These are phyloP conservation scores for Tipula confusa DNA, from an alignment of 2,888 invertebrate genomes.

Conservation along the genomic window DNA sequence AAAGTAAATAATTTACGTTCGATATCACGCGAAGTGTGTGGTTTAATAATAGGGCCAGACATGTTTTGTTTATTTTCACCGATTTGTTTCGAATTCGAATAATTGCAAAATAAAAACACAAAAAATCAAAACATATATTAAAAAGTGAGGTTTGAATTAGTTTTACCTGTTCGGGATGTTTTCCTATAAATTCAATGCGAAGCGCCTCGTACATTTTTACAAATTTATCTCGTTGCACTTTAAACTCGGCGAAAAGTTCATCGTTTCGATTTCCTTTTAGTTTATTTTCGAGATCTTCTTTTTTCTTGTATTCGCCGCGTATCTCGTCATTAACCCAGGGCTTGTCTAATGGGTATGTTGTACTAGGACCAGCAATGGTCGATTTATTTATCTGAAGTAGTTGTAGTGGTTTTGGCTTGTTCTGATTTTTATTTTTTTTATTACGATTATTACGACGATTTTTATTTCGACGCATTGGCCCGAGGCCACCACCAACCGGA, in stretches of 20 bases:
- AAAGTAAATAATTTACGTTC: background rate
- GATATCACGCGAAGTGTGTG: background rate
- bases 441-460: constrained; percentile 32
- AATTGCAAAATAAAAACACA: constrained; percentile 9
- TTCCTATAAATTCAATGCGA: constrained; percentile 54
- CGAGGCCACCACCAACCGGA: constrained; percentile 27
- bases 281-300: constrained; percentile 53
- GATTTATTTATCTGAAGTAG: constrained; percentile 40
- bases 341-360: constrained; percentile 50
- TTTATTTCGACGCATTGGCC: constrained; percentile 35
- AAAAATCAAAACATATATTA: no score
- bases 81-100: background rate
- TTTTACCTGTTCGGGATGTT: constrained; percentile 52
- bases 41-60: background rate
- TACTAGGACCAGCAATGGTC: background rate
- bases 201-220: constrained; percentile 55
- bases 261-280: constrained; percentile 51
- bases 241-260: constrained; percentile 55
- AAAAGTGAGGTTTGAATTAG: background rate
- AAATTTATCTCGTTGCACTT: constrained; percentile 57
- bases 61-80: background rate
- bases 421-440: constrained; percentile 8
- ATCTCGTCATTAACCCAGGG: constrained; percentile 58
- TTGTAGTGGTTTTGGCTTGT: background rate
- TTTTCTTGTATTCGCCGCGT: constrained; percentile 53